phyloP scores from a whole-genome alignment of 2,797 vertebrate species.

The Anguilla marmorata region DNA sequence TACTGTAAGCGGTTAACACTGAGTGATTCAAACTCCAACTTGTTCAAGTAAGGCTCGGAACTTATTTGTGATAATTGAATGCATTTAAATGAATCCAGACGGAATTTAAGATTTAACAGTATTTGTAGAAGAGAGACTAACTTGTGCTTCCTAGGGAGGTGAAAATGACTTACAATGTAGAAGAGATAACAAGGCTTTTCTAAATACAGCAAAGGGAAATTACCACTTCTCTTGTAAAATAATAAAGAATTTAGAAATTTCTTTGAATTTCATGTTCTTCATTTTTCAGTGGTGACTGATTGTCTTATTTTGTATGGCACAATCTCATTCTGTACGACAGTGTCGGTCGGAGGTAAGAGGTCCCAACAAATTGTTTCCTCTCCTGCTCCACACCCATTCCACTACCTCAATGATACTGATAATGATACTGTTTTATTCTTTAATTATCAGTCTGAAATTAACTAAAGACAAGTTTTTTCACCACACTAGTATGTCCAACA shows the following conservation, averaged over 20 bases:
- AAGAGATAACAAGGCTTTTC: neutral
- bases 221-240: neutral
- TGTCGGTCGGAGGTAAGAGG: neutral
- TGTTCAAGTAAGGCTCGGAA: neutral
- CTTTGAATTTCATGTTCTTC: neutral
- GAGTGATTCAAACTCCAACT: neutral
- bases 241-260: neutral
- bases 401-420: constrained; percentile 1
- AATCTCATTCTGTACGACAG: neutral
- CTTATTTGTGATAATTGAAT: neutral
- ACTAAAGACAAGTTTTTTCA: neutral
- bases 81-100: neutral
- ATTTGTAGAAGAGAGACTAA: neutral
- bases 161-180: neutral
- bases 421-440: too few relatives aligned
- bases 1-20: neutral
- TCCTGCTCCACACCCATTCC: neutral
- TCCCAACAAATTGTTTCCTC: neutral
- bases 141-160: neutral
- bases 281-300: neutral
- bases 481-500: too few relatives aligned
- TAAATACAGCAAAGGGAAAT: neutral
- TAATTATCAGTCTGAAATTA: too few relatives aligned
- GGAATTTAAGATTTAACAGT: neutral
- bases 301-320: neutral